Percentiles rank a stretch among this genome's conserved stretches.
Evolutionary conservation across 92 coral and sea anemone genomes (phyloP).

Genomic region (Parazoanthus swiftii): DNA sequence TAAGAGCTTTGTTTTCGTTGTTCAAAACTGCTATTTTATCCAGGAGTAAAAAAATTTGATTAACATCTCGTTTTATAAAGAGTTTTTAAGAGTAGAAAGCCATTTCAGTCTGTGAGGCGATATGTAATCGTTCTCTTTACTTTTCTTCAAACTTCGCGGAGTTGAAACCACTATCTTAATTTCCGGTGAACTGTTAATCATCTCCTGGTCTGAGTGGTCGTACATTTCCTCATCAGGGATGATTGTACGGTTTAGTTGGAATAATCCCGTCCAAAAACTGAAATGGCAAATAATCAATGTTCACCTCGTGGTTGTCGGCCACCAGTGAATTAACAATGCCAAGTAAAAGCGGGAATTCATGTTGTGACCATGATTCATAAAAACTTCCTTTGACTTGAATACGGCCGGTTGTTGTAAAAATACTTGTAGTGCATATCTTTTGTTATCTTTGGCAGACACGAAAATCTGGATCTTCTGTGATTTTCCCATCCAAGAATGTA

Average conservation of each 20-base stretch:
- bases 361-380: background rate
- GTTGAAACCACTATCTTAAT: background rate
- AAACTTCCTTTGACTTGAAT: background rate
- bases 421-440: background rate
- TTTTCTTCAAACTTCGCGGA: background rate
- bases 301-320: background rate
- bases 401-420: background rate
- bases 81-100: background rate
- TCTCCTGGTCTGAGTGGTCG: background rate
- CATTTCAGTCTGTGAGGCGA: constrained; percentile 1
- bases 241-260: background rate
- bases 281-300: background rate
- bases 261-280: background rate
- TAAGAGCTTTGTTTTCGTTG: background rate
- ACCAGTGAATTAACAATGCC: background rate
- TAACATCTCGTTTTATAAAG: background rate
- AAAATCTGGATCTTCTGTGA: background rate
- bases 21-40: background rate
- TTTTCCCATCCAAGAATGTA: background rate
- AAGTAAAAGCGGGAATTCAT: background rate
- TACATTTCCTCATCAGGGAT: no score
- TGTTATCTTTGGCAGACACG: background rate
- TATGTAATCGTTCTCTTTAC: background rate
- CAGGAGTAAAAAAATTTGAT: background rate
- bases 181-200: background rate